phyloP scores from a whole-genome alignment of 2,888 invertebrate species.

The Meandrusa payeni region DNA sequence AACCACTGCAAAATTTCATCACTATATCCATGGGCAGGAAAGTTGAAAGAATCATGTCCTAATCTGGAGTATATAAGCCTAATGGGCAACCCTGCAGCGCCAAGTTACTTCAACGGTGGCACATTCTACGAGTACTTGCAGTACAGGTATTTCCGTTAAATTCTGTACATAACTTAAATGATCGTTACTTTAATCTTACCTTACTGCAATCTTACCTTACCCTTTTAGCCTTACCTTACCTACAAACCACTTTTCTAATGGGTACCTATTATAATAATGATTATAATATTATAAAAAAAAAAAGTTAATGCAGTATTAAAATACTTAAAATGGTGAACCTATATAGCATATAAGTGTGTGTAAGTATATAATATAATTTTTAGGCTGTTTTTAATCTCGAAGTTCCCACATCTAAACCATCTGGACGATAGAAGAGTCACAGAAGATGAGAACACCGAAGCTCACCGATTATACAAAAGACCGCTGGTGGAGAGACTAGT shows the following conservation, averaged over 20 bases:
- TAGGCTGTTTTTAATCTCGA: slow-evolving; percentile 87
- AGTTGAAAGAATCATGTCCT: slow-evolving; percentile 85
- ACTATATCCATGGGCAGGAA: slow-evolving; percentile 87
- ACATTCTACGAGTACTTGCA: slow-evolving; percentile 88
- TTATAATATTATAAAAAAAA: no score
- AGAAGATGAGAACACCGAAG: slow-evolving; percentile 82
- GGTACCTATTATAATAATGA: no score
- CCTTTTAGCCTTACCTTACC: no score
- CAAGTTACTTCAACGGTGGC: slow-evolving; percentile 88
- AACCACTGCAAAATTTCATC: slow-evolving; percentile 83
- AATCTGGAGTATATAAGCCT: slow-evolving; percentile 87
- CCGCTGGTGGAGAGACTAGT: slow-evolving; percentile 79
- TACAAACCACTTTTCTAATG: no score
- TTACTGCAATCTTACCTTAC: no score
- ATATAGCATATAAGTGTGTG: no score
- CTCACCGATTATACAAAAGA: slow-evolving; percentile 81
- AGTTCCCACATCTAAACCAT: slow-evolving; percentile 84
- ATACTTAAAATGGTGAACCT: no score
- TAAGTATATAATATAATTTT: no score
- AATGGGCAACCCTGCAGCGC: slow-evolving; percentile 93
- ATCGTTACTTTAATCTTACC: no score
- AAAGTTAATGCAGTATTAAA: no score
- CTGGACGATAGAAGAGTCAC: slow-evolving; percentile 87
- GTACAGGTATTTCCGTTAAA: no score
- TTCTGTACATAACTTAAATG: no score